Evolutionary conservation across 2,797 vertebrate genomes (phyloP).

Genomic region (Loris lydekkerianus): DNA sequence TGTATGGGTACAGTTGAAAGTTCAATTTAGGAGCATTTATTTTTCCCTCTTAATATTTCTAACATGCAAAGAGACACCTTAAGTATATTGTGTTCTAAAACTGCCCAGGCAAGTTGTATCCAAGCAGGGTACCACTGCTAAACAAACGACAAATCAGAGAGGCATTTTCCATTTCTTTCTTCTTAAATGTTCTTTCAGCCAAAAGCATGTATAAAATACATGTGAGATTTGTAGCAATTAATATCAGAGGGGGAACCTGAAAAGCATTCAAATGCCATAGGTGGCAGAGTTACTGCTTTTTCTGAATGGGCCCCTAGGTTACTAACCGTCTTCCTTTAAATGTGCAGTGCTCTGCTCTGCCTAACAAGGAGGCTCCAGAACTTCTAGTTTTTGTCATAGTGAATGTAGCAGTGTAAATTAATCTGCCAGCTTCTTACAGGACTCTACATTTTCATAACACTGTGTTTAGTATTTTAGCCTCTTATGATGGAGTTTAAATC

Average conservation of each 20-base stretch:
- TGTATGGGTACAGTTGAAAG: constrained; percentile 72
- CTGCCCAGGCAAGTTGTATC: constrained; percentile 72
- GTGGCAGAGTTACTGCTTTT: constrained; percentile 27
- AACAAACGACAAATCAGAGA: constrained; percentile 80
- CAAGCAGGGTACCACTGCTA: constrained; percentile 67
- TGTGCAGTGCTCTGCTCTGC: background rate
- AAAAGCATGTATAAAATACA: constrained; percentile 62
- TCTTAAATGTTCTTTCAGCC: constrained; percentile 54
- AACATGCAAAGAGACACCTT: constrained; percentile 81
- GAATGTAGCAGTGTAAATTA: background rate
- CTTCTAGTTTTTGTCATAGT: background rate
- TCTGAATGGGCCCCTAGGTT: constrained; percentile 37
- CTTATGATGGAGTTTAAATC: constrained; percentile 48
- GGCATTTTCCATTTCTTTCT: constrained; percentile 78
- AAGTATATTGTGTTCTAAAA: constrained; percentile 68
- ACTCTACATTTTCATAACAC: constrained; percentile 14
- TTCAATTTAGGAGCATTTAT: constrained; percentile 76
- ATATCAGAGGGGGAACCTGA: constrained; percentile 5
- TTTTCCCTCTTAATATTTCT: constrained; percentile 83
- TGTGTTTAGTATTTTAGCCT: constrained; percentile 10
- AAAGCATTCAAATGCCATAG: constrained; percentile 56
- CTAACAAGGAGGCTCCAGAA: background rate
- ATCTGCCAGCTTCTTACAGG: constrained; percentile 9
- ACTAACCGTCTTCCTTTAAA: background rate
- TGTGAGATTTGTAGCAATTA: constrained; percentile 58